Evolutionary conservation across 2,888 invertebrate genomes (phyloP), one percentile per base, ranked within the genome.

Genomic region (Pseudococcus viburni): DNA sequence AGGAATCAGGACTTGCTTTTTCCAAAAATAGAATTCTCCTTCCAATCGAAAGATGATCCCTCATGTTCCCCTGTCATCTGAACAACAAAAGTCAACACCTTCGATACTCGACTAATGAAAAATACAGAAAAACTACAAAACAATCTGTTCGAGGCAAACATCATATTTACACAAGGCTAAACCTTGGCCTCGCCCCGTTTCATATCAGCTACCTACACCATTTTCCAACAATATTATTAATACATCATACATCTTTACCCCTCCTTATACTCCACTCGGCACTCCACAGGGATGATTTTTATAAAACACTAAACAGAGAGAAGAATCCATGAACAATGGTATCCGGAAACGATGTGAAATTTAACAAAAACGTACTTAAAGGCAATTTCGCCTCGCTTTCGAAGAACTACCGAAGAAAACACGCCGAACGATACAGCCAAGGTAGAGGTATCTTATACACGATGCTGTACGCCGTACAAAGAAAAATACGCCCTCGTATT

Each of bases 401-500:
- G 17, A 42, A 73, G 33, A 15, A 33, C 26, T 33, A 33, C 26
- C 26, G 26, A 33, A 33, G 26, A 33, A 73, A 33, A 42, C n/a
- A 22, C 19, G 59, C 9, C 12, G 15, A 59, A 19, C n/a, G 59
- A 59, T 51, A 51, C 15, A 51, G 15, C 15, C 59, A 59, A 59
- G 59, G 59, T 59, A 51, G 5, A 12, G 12, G 46, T 17, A 59
- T 59, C 59, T 5, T 59, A 59, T 59, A 51, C 17, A 51, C 51
- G 11, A 3, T 3, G 26, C 51, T 12, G 77, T 33, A 42, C 42
- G 1, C 26, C 11, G 68, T 80, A 80, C 80, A 80, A 80, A 80
- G 80, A 80, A 80, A 80, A 80, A 80, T 80, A 80, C 80, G 80
- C 80, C 42, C 80, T 80, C 80, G 80, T 80, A 80, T 42, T 80